Evolutionary conservation across 2,113 vertebrate species (phyloP), one percentile per base, ranked within the genome.

Genomic region (Stercorarius parasiticus): DNA sequence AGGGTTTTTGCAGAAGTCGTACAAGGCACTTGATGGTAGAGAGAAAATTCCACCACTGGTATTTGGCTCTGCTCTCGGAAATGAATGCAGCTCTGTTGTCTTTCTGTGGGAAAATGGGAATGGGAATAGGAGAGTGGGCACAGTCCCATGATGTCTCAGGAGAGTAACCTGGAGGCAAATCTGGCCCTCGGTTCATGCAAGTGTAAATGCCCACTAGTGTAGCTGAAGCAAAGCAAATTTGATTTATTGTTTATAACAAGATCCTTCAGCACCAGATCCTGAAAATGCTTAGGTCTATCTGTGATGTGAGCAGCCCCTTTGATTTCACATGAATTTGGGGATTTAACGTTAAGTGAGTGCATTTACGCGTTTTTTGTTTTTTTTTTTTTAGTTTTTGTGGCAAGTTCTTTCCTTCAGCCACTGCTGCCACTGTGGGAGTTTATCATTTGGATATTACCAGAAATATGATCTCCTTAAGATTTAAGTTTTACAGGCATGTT

Each of bases 401-500:
- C 23, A 62, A 23, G n/a, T 64, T 64, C 29, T 78, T 66, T 71
- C 64, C 61, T 76, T 86, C 47, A 61, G n/a, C 55, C 49, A 14
- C 40, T 40, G 27, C 64, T 67, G 66, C 32, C 20, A 16, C 36
- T 56, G 40, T 36, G 22, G 27, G 40, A 77, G 29, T 89, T 94
- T 78, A 83, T 69, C 7, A 55, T 92, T 87, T 94, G 64, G 90
- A 36, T 92, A 59, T 78, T 53, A 26, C 77, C 62, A 56, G 70
- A 84, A 72, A 69, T 52, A 70, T 23, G 40, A 70, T 94, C 55
- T 94, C 79, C 84, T 93, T 90, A 85, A 93, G 88, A 91, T 70
- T 73, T 90, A 79, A 90, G 59, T 87, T 91, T 93, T 74, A 74
- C 52, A 62, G 45, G 11, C 19, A 50, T 70, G 74, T 72, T 93